phyloP scores from a whole-genome alignment of 1,140 invertebrate species.

The Nephotettix cincticeps region DNA sequence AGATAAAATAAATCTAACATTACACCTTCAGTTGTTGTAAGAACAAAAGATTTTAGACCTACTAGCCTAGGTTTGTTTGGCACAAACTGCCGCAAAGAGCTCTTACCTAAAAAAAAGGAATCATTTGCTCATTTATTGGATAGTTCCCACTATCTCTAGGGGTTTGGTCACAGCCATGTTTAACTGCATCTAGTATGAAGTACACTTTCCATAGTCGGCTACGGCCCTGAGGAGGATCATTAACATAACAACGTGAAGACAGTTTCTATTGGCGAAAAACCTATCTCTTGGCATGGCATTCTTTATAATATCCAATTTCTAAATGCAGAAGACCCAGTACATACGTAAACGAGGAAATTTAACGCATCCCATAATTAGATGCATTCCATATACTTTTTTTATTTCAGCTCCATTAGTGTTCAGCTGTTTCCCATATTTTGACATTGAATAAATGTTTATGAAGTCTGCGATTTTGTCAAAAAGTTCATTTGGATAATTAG shows the following conservation, averaged over 20 bases:
- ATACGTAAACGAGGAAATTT: constrained; percentile 29
- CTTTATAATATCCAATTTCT: constrained; percentile 16
- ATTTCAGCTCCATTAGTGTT: constrained; percentile 30
- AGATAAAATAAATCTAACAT: constrained; percentile 33
- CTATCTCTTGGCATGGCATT: constrained; percentile 23
- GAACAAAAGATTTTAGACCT: constrained; percentile 36
- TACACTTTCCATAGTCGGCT: constrained; percentile 35
- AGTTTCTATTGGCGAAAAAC: constrained; percentile 26
- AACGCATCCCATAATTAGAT: constrained; percentile 31
- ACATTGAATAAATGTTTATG: constrained; percentile 21
- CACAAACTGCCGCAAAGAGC: constrained; percentile 28
- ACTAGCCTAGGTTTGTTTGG: constrained; percentile 34
- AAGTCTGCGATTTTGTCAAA: neutral
- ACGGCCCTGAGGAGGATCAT: neutral
- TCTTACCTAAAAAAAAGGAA: constrained; percentile 38
- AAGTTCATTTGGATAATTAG: constrained; percentile 17
- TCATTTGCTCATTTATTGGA: constrained; percentile 39
- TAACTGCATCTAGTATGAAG: constrained; percentile 25
- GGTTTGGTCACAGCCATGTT: constrained; percentile 33
- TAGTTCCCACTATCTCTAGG: constrained; percentile 24
- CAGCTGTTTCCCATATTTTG: constrained; percentile 4
- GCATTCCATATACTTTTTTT: constrained; percentile 32
- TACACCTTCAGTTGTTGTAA: constrained; percentile 31
- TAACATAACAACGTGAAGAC: constrained; percentile 29
- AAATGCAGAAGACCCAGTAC: constrained; percentile 27